A percentile compares a stretch with the other conserved stretches of the same genome.
These are phyloP conservation scores for Pachypanchax playfairii DNA, from an alignment of 2,113 vertebrate species.

Conservation along the genomic window DNA sequence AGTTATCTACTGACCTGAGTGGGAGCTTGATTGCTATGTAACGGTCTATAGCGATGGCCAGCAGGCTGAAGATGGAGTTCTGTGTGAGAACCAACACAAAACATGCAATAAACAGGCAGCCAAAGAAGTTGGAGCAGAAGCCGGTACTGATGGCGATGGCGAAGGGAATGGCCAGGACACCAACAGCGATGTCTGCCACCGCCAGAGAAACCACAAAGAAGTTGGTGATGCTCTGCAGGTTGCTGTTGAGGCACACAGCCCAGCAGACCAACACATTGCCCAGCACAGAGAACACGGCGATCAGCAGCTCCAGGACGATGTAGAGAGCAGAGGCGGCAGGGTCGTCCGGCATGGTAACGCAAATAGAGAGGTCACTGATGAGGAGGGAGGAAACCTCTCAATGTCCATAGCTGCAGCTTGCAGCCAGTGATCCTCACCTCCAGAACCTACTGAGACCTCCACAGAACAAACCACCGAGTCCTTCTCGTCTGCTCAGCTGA, in stretches of 20 bases:
- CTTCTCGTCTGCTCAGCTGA: conserved; percentile 12
- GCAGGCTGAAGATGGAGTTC: conserved; percentile 97
- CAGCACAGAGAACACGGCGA: conserved; percentile 88
- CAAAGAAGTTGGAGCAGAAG: conserved; percentile 93
- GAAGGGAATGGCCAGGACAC: conserved; percentile 93
- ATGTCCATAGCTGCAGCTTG: conserved; percentile 88
- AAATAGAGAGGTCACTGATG: conserved; percentile 52
- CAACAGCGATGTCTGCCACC: conserved; percentile 93
- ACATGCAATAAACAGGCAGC: conserved; percentile 96
- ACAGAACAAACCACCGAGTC: background rate
- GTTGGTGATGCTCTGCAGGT: conserved; percentile 96
- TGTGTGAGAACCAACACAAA: conserved; percentile 95
- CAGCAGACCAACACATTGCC: conserved; percentile 97
- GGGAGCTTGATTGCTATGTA: conserved; percentile 95
- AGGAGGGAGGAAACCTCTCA: conserved; percentile 76
- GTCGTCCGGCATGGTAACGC: conserved; percentile 81
- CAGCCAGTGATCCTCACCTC: conserved; percentile 31
- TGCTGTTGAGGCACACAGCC: conserved; percentile 94
- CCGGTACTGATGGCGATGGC: conserved; percentile 93
- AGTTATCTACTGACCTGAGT: conserved; percentile 88
- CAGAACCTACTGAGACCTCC: conserved; percentile 17
- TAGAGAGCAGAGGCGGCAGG: conserved; percentile 73
- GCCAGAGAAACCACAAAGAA: conserved; percentile 96
- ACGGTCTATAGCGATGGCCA: conserved; percentile 94
- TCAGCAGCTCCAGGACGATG: conserved; percentile 90